Evolutionary conservation across 2,797 vertebrate genomes (phyloP), one percentile per base, ranked within the genome.

Genomic region (Arctocebus calabarensis): DNA sequence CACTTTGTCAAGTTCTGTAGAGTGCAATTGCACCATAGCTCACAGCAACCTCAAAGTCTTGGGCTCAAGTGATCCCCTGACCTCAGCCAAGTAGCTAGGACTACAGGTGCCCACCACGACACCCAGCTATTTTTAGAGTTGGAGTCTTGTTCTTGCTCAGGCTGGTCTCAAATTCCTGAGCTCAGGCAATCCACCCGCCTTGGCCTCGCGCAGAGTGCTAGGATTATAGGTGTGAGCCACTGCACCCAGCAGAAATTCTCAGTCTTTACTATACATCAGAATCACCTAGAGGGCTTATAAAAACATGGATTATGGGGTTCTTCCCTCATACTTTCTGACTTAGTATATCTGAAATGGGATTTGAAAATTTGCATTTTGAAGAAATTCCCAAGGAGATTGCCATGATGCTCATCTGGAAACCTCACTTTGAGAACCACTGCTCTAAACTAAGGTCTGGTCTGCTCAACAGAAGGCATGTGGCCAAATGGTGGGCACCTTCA

Each of bases 361-460:
- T 52, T 52, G 7, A 32, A 88, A 88, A 40, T 82, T 77, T 94
- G 32, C 34, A 75, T 84, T 92, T 85, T 52, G 66, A 64, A 84
- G 37, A 84, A 64, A 43, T 62, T 68, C 10, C 14, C 29, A 79
- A 79, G 25, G 16, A 74, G 43, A 59, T 68, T 20, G 16, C 37
- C 25, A 52, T 61, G 40, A 13, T 83, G 29, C 25, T 88, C 34
- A 3, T 61, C 89, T 68, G 9, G 45, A 34, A 20, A 59, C 20
- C 17, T 87, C 40, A 73, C 70, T 45, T 45, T n/a, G n/a, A 94
- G 90, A 77, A 75, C 29, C 34, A 61, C 37, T 43, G 14, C 22
- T 43, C 11, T 61, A 23, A 64, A 32, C 13, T 88, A 82, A 48
- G 11, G 20, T 92, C 81, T 94, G 57, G 27, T 88, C 57, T 66